Percentiles rank a stretch among this genome's conserved stretches.
phyloP scores from a whole-genome alignment of 1,140 invertebrate genomes.

The Drosophila auraria region DNA sequence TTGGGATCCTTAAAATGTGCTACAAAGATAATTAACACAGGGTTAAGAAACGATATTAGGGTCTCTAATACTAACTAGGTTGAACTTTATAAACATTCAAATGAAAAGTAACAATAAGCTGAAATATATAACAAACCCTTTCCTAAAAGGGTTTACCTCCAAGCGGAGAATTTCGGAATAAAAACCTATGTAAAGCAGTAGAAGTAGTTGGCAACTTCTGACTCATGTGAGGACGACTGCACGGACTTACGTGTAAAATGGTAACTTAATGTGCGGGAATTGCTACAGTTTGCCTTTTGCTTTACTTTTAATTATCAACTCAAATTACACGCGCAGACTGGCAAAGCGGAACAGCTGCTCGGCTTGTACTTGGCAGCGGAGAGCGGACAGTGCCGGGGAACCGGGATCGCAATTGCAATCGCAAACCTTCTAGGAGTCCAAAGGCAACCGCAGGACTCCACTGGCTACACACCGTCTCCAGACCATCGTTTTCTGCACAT shows the following conservation, averaged over 20 bases:
- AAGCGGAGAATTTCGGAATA: conserved; percentile 9
- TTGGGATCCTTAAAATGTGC: too few relatives aligned
- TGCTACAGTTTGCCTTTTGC: conserved; percentile 67
- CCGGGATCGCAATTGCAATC: conserved; percentile 23
- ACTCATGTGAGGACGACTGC: conserved; percentile 5
- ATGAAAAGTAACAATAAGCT: too few relatives aligned
- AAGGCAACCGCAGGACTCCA: conserved; percentile 69
- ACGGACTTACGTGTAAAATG: conserved; percentile 46
- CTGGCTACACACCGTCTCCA: conserved; percentile 58
- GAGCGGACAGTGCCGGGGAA: conserved; percentile 21
- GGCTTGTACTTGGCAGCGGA: conserved; percentile 65
- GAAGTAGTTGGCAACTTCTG: neutral
- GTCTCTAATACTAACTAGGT: too few relatives aligned
- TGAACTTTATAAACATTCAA: too few relatives aligned
- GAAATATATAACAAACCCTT: too few relatives aligned
- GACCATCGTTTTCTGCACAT: conserved; percentile 78
- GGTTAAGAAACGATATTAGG: neutral
- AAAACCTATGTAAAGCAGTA: conserved; percentile 29
- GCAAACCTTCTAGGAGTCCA: conserved; percentile 25
- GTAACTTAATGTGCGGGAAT: conserved; percentile 64
- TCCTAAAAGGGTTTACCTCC: conserved; percentile 1
- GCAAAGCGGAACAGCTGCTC: conserved; percentile 73
- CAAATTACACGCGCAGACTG: conserved; percentile 66
- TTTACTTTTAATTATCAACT: conserved; percentile 82
- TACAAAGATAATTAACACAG: neutral